Conservation (phyloP, 2,888 invertebrate species). For the Iselma pallidipennis region DNA sequence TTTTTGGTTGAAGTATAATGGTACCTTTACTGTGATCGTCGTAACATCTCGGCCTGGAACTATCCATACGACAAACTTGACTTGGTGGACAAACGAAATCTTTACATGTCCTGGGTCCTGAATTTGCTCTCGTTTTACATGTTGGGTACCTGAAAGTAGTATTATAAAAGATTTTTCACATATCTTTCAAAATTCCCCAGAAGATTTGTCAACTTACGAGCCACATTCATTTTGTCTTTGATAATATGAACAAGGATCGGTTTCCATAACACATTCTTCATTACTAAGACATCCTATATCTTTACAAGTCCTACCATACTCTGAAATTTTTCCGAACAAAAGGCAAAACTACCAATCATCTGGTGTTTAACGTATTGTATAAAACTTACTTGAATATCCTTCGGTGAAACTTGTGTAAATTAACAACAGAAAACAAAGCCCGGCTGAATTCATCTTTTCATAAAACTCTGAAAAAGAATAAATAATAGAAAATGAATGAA, state of each 20-base stretch:
- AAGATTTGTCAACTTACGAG: conserved; percentile 44
- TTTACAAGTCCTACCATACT: conserved; percentile 76
- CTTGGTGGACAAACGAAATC: conserved; percentile 54
- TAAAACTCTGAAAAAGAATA: background rate
- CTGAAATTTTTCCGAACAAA: conserved; percentile 58
- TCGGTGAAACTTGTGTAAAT: background rate
- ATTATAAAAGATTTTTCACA: too few relatives aligned
- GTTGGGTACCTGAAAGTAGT: conserved; percentile 50
- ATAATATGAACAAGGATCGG: conserved; percentile 70
- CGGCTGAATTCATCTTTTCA: background rate
- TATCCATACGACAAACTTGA: conserved; percentile 51
- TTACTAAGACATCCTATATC: conserved; percentile 77
- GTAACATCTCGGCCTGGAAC: conserved; percentile 52
- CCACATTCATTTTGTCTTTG: conserved; percentile 58
- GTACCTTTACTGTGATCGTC: conserved; percentile 43
- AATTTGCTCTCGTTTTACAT: conserved; percentile 44
- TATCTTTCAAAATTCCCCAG: conserved; percentile 12
- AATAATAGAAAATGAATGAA: background rate
- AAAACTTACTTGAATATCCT: background rate
- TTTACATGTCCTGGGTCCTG: conserved; percentile 42
- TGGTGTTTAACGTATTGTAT: too few relatives aligned
- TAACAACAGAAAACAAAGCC: background rate
- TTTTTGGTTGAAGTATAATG: background rate
- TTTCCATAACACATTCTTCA: conserved; percentile 72
- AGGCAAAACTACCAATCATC: background rate